Percentiles rank a stretch among this genome's conserved stretches.
phyloP scores from a whole-genome alignment of 2,888 invertebrate species.

The Drosophila monieri region DNA sequence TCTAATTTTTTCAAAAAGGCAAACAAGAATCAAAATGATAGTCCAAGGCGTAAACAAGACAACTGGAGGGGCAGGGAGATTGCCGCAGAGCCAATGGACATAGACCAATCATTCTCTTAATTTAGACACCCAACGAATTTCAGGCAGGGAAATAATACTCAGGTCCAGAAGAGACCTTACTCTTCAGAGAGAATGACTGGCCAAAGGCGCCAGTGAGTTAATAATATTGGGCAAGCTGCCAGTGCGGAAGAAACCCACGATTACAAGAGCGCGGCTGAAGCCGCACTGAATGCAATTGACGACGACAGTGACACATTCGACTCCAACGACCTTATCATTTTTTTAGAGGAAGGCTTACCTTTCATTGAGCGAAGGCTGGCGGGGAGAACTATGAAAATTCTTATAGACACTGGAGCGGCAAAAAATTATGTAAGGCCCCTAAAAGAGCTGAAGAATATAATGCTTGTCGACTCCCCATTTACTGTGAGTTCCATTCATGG shows the following conservation, averaged over 20 bases:
- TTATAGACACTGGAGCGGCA: conserved; percentile 27
- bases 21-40: not conserved
- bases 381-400: conserved; percentile 25
- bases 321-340: not conserved
- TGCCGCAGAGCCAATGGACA: conserved; percentile 20
- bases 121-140: conserved; percentile 7
- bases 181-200: conserved; percentile 9
- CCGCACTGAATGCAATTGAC: conserved; percentile 8
- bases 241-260: not conserved
- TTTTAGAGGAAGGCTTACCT: conserved; percentile 14
- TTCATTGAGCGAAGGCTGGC: conserved; percentile 28
- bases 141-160: not conserved
- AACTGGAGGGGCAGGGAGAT: conserved; percentile 1
- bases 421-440: conserved; percentile 20
- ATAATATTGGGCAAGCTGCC: conserved; percentile 10
- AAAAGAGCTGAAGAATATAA: conserved; percentile 27
- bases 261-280: conserved; percentile 1
- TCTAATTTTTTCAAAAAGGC: not conserved
- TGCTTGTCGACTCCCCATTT: conserved; percentile 8
- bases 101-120: conserved; percentile 9
- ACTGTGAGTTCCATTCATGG: conserved; percentile 33
- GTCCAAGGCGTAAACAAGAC: not conserved
- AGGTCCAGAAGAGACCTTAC: conserved; percentile 6
- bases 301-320: conserved; percentile 7
- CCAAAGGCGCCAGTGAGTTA: conserved; percentile 16